These are phyloP conservation scores for Luperina testacea DNA, from an alignment of 2,888 invertebrate species.

Conservation along the genomic window DNA sequence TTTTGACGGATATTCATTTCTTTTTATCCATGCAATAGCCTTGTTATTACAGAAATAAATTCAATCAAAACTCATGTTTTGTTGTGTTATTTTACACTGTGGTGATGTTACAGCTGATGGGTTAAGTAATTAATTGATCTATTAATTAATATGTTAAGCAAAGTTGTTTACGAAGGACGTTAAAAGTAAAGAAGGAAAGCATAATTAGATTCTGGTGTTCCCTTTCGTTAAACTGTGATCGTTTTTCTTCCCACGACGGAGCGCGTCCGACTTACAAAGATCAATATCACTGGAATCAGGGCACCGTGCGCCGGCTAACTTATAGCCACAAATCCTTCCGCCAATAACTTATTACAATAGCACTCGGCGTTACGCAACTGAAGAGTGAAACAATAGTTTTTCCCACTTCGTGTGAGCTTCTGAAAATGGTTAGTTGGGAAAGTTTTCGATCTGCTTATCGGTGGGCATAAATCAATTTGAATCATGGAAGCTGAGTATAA, in stretches of 20 bases:
- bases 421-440: slow-evolving; percentile 73
- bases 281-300: slow-evolving; percentile 86
- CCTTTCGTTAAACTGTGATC: slow-evolving; percentile 70
- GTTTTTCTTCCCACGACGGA: slow-evolving; percentile 77
- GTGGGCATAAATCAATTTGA: slow-evolving; percentile 88
- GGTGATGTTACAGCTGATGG: slow-evolving; percentile 1
- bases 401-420: slow-evolving; percentile 65
- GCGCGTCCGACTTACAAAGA: slow-evolving; percentile 78
- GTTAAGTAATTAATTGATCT: slow-evolving; percentile 32
- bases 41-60: slow-evolving; percentile 65
- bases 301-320: slow-evolving; percentile 82
- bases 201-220: slow-evolving; percentile 73
- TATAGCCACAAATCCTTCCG: slow-evolving; percentile 82
- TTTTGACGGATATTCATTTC: slow-evolving; percentile 71
- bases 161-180: slow-evolving; percentile 61
- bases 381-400: slow-evolving; percentile 81
- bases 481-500: slow-evolving; percentile 80
- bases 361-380: slow-evolving; percentile 73
- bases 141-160: slow-evolving; percentile 57
- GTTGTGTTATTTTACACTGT: slow-evolving; percentile 31
- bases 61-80: slow-evolving; percentile 43
- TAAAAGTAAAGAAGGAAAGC: slow-evolving; percentile 49
- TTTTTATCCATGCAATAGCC: slow-evolving; percentile 58
- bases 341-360: slow-evolving; percentile 84
- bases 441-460: slow-evolving; percentile 86